These are phyloP conservation scores for Argyrosomus regius DNA, from an alignment of 2,797 vertebrate species.

Conservation along the genomic window DNA sequence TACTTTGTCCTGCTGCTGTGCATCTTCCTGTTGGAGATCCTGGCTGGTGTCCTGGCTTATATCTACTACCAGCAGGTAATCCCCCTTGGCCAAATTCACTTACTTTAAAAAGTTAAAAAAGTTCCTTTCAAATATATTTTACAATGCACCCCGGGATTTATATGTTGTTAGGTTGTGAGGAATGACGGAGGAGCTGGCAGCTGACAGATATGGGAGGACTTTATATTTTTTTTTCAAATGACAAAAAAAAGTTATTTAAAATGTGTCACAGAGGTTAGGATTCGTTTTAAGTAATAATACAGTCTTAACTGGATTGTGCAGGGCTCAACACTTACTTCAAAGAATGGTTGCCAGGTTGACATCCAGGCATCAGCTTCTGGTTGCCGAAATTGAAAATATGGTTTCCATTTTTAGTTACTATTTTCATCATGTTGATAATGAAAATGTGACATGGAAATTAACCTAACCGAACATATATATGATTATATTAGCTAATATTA, in stretches of 20 bases:
- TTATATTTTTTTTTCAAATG: not conserved
- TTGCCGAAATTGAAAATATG: too few relatives aligned
- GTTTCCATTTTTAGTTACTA: too few relatives aligned
- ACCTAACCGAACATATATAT: too few relatives aligned
- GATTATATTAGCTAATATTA: too few relatives aligned
- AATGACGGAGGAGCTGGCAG: not conserved
- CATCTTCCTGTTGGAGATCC: slow-evolving; percentile 96
- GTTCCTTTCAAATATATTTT: not conserved
- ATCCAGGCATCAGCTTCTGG: too few relatives aligned
- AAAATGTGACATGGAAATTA: too few relatives aligned
- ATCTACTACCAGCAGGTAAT: slow-evolving; percentile 99
- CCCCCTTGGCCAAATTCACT: not conserved
- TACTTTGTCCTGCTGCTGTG: slow-evolving; percentile 94
- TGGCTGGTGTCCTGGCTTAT: slow-evolving; percentile 95
- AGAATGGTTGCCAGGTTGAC: too few relatives aligned
- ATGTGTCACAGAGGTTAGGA: not conserved
- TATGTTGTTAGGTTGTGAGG: not conserved
- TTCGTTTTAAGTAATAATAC: not conserved
- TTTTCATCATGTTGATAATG: too few relatives aligned
- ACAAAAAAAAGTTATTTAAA: not conserved
- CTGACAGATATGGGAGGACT: not conserved
- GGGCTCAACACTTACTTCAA: too few relatives aligned
- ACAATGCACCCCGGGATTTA: slow-evolving; percentile 6
- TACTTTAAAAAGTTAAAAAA: not conserved
- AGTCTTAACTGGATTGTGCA: not conserved